phyloP scores from a whole-genome alignment of 2,113 vertebrate genomes.

The Cyanistes caeruleus region DNA sequence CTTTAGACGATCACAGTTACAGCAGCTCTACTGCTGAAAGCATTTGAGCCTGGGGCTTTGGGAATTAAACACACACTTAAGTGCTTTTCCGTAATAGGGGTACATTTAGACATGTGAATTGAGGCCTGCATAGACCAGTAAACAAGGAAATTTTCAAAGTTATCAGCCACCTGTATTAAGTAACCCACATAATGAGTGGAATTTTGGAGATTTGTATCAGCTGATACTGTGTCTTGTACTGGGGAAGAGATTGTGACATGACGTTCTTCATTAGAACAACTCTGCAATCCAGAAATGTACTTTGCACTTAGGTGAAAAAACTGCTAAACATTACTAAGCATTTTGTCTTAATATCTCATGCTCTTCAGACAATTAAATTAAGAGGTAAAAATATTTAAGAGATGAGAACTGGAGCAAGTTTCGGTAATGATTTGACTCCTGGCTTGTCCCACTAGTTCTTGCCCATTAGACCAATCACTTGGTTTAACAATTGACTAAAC shows the following conservation, averaged over 20 bases:
- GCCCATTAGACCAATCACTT: neutral
- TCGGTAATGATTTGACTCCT: neutral
- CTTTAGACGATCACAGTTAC: neutral
- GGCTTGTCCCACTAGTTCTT: neutral
- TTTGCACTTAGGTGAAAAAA: neutral
- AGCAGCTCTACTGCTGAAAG: neutral
- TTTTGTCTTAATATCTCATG: neutral
- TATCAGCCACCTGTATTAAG: neutral
- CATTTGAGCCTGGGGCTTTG: slow-evolving; percentile 12
- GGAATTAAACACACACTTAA: slow-evolving; percentile 57
- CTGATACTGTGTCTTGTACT: neutral
- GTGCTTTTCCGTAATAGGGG: slow-evolving; percentile 31
- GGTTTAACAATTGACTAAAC: no score
- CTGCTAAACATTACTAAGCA: neutral
- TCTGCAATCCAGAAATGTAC: neutral
- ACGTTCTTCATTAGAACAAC: neutral
- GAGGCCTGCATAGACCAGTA: neutral
- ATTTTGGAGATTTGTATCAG: neutral
- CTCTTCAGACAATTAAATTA: neutral
- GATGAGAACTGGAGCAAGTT: neutral
- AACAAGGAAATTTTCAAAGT: slow-evolving; percentile 31
- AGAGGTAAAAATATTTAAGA: neutral
- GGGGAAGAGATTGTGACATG: neutral
- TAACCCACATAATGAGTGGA: neutral
- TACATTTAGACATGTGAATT: neutral